Conservation (phyloP, 2,797 vertebrate genomes). For the Chelon labrosus region DNA sequence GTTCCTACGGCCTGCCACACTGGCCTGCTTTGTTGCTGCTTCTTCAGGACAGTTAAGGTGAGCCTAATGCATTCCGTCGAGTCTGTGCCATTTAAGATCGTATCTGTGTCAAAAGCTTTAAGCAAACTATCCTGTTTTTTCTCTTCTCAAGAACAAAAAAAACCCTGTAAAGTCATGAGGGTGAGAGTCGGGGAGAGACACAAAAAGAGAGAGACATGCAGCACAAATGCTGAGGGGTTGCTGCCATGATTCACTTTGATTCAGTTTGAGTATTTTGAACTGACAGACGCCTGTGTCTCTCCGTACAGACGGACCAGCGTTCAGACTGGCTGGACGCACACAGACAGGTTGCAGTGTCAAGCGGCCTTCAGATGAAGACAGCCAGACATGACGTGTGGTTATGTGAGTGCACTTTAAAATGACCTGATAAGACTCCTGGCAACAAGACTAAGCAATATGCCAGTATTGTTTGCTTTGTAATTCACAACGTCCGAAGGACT, state of each 20-base stretch:
- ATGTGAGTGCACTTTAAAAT: slow-evolving; percentile 27
- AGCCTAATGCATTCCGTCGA: slow-evolving; percentile 53
- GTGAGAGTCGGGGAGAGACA: slow-evolving; percentile 12
- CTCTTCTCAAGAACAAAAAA: slow-evolving; percentile 2
- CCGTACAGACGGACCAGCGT: slow-evolving; percentile 20
- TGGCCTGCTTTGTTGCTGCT: slow-evolving; percentile 30
- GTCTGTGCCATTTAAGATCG: slow-evolving; percentile 50
- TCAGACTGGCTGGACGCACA: slow-evolving; percentile 23
- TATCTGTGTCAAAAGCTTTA: slow-evolving; percentile 46
- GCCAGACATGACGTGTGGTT: slow-evolving; percentile 38
- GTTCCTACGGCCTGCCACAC: slow-evolving; percentile 29
- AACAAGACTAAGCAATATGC: slow-evolving; percentile 21
- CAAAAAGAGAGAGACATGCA: background rate
- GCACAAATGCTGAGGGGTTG: slow-evolving; percentile 38
- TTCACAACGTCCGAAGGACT: slow-evolving; percentile 26
- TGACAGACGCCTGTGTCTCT: slow-evolving; percentile 63
- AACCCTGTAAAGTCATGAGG: slow-evolving; percentile 43
- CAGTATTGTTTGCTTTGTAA: slow-evolving; percentile 46
- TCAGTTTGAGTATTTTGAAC: slow-evolving; percentile 48
- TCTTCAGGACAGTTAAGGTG: slow-evolving; percentile 61
- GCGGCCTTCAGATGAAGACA: slow-evolving; percentile 35
- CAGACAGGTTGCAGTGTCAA: slow-evolving; percentile 57
- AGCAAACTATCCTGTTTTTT: slow-evolving; percentile 28
- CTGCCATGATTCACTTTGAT: slow-evolving; percentile 43
- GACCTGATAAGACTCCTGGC: slow-evolving; percentile 14